These are phyloP conservation scores for Ictalurus punctatus DNA, from an alignment of 2,113 vertebrate species.

Conservation along the genomic window DNA sequence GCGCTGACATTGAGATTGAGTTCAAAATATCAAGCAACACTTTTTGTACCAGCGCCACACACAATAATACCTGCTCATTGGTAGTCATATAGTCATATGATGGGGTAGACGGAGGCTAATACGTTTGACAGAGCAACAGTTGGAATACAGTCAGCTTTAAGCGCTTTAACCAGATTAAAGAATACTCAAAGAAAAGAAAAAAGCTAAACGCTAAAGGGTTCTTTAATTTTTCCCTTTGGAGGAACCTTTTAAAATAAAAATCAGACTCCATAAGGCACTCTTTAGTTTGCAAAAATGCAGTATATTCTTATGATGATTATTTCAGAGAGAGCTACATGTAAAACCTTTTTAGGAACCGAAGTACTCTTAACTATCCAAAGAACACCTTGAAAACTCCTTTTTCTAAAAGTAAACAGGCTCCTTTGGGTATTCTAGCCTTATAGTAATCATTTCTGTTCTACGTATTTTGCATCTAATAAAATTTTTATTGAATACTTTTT, in stretches of 20 bases:
- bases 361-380: background rate
- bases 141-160: background rate
- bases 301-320: background rate
- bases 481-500: background rate
- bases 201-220: background rate
- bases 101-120: background rate
- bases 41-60: background rate
- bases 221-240: background rate
- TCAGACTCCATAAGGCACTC: background rate
- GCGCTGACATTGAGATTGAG: background rate
- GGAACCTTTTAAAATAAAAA: background rate
- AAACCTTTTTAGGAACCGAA: background rate
- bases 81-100: background rate
- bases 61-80: background rate
- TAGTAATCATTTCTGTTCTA: background rate
- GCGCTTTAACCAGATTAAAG: background rate
- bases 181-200: background rate
- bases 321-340: background rate
- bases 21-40: background rate
- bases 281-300: background rate
- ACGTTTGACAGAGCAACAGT: background rate
- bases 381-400: background rate
- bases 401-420: background rate
- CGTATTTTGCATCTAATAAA: background rate
- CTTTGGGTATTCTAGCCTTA: background rate